Percentiles rank a stretch among this genome's conserved stretches.
Evolutionary conservation across 1,140 invertebrate species (phyloP).

Genomic region (Halictus rubicundus): DNA sequence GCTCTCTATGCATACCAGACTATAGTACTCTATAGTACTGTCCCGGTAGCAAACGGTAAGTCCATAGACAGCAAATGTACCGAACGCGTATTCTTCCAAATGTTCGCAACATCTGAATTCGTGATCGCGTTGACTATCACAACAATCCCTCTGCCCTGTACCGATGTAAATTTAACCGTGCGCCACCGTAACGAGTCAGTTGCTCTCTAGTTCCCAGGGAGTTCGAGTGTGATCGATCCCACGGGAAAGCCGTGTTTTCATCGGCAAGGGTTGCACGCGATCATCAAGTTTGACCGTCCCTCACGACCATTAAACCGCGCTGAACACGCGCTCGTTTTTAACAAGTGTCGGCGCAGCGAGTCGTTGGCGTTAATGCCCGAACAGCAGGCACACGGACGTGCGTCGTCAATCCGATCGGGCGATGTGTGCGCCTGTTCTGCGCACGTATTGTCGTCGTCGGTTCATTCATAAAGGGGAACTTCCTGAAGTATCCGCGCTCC

Average conservation of each 20-base stretch:
- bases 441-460: slow-evolving; percentile 10
- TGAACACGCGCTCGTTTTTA: slow-evolving; percentile 14
- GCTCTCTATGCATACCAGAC: no score
- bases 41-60: no score
- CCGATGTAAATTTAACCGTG: no score
- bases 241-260: neutral
- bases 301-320: slow-evolving; percentile 24
- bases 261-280: slow-evolving; percentile 3
- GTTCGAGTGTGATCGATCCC: neutral
- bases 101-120: no score
- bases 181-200: no score
- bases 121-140: no score
- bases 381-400: neutral
- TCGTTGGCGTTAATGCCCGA: neutral
- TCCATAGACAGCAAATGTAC: no score
- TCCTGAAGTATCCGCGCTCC: slow-evolving; percentile 38
- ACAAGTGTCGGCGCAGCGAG: neutral
- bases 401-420: neutral
- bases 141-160: no score
- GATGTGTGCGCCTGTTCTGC: no score
- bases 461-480: slow-evolving; percentile 58
- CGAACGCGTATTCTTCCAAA: no score
- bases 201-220: no score
- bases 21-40: no score
- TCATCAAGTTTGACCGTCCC: slow-evolving; percentile 41